Conservation (phyloP, 2,113 vertebrate species). For the Neotoma lepida region DNA sequence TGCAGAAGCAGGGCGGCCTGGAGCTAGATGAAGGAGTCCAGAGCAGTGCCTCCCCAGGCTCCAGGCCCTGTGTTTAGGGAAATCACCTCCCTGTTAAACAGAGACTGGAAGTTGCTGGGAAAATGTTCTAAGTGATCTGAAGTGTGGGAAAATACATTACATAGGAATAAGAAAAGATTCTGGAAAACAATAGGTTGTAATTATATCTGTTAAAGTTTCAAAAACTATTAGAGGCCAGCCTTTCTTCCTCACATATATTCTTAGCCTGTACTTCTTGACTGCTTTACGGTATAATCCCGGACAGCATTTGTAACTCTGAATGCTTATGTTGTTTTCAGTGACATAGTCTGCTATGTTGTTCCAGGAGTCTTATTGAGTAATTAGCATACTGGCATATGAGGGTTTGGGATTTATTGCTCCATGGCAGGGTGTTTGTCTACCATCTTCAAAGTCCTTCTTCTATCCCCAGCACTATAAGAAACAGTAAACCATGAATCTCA, state of each 20-base stretch:
- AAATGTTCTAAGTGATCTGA: neutral
- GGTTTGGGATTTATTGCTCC: neutral
- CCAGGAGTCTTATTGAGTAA: neutral
- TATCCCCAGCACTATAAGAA: neutral
- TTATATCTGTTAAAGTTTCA: neutral
- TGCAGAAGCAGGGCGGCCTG: neutral
- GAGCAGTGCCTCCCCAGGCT: neutral
- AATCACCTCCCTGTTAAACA: neutral
- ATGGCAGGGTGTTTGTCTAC: neutral
- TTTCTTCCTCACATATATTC: conserved; percentile 16
- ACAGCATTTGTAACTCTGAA: conserved; percentile 3
- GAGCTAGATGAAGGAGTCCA: neutral
- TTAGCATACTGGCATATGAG: neutral
- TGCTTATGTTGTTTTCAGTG: conserved; percentile 18
- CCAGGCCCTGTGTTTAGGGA: neutral
- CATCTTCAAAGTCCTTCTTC: neutral
- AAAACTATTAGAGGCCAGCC: neutral
- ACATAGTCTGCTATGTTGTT: neutral
- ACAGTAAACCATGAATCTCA: neutral
- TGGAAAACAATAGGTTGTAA: neutral
- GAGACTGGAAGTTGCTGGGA: neutral
- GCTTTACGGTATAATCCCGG: neutral
- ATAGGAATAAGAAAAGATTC: neutral
- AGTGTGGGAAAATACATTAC: neutral
- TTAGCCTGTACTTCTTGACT: neutral